Evolutionary conservation across 1,140 invertebrate species (phyloP), one percentile per base, ranked within the genome.

Genomic region (Danaus plexippus): DNA sequence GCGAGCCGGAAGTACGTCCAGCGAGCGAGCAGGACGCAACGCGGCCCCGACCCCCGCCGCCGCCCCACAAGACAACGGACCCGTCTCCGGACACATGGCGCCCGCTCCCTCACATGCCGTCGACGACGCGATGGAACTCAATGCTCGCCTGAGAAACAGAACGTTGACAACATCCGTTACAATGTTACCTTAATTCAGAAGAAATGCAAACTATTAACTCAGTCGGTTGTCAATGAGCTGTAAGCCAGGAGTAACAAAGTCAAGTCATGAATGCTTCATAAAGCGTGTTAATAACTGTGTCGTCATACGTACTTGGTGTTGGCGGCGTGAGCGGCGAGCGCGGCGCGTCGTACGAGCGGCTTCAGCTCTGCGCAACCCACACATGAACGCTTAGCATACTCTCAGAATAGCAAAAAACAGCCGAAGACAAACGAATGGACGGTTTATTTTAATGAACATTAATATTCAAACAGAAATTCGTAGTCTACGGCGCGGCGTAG

Each of bases 121-220:
- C 56, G 81, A 85, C 54, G 87, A 87, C 54, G 85, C 81, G 62
- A 88, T 88, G 9, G 87, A 86, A 54, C 82, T 86, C 57, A 88
- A 56, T 43, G 84, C 80, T 58, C 84, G 65, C 66, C 86, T 88
- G 70, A 10, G 62, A 63, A 32, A 32, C 22, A 32, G 15, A 15
- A 32, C 22, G 22, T 32, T 32, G 22, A 32, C 2, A 32, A 32
- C 5, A 32, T 32, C 7, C 22, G 7, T 32, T 32, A 32, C 22
- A 32, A 32, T 32, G 22, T 32, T 32, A 32, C 45, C 50, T 41
- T 50, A 22, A 32, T 42, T 32, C 12, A 44, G 13, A 45, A 15
- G 1, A 53, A 47, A 32, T 7, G 12, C 9, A 22, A 47, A 13
- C 9, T 6, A 32, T 32, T 4, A 2, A 32, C 2, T 32, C 22